Evolutionary conservation across 2,797 vertebrate genomes (phyloP).

Genomic region (Malacoraja senta): DNA sequence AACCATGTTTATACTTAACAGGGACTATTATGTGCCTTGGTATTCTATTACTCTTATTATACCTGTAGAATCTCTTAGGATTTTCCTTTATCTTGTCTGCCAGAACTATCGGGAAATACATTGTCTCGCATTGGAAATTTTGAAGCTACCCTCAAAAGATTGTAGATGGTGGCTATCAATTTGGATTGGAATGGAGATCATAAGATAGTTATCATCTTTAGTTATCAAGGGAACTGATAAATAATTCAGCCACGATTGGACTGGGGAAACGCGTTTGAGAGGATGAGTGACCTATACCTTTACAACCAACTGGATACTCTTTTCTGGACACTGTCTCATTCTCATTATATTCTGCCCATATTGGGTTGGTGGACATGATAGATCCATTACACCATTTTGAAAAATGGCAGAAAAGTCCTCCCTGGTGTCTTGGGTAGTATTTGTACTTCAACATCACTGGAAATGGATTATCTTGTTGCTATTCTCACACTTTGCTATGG

Average conservation of each 20-base stretch:
- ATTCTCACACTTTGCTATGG: neutral
- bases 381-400: neutral
- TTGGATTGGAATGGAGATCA: neutral
- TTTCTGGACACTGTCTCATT: neutral
- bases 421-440: neutral
- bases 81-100: too few species aligned
- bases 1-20: too few species aligned
- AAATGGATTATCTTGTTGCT: neutral
- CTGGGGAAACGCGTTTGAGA: too few species aligned
- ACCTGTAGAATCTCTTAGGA: too few species aligned
- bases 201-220: neutral
- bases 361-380: too few species aligned
- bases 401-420: neutral
- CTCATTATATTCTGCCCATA: neutral
- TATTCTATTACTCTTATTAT: too few species aligned
- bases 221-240: neutral
- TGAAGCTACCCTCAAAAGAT: neutral
- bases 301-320: too few species aligned
- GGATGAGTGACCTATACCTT: neutral
- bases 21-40: too few species aligned
- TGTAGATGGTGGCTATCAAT: neutral
- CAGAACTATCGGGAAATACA: neutral
- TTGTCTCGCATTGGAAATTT: neutral
- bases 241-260: neutral
- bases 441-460: neutral